A percentile compares a stretch with the other conserved stretches of the same genome.
Evolutionary conservation across 2,113 vertebrate species (phyloP).

Genomic region (Craseonycteris thonglongyai): DNA sequence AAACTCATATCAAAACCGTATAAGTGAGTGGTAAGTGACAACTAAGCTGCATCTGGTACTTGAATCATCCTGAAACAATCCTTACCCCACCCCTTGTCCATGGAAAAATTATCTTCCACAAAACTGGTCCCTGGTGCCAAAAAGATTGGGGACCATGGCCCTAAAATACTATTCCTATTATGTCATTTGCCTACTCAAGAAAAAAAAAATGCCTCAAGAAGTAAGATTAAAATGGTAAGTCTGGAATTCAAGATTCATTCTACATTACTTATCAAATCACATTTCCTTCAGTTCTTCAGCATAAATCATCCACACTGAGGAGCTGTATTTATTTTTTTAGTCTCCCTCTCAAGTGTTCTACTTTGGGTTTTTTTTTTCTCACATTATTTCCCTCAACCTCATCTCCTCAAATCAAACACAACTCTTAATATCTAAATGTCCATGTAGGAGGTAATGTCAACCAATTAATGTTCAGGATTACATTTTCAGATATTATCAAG

Average conservation of each 20-base stretch:
- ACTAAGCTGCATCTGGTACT: too few species aligned
- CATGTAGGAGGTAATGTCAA: background rate
- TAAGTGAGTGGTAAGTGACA: too few species aligned
- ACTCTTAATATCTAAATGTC: background rate
- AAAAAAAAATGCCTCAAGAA: background rate
- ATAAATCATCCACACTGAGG: background rate
- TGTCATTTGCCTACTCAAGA: background rate
- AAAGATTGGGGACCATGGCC: too few species aligned
- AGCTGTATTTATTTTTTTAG: background rate
- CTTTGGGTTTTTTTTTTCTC: slow-evolving; percentile 3
- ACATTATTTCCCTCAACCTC: background rate
- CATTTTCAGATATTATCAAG: background rate
- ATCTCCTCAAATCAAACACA: slow-evolving; percentile 20
- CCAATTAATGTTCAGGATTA: background rate
- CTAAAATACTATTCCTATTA: background rate
- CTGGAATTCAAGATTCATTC: slow-evolving; percentile 1
- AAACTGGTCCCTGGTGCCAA: too few species aligned
- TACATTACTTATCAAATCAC: background rate
- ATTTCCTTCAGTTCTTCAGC: slow-evolving; percentile 6
- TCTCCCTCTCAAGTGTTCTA: background rate
- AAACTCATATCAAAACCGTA: too few species aligned
- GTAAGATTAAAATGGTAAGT: background rate
- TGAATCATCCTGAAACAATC: too few species aligned
- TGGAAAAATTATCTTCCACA: too few species aligned
- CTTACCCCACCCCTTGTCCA: too few species aligned